Evolutionary conservation across 2,113 vertebrate genomes (phyloP).

Genomic region (Leucoraja erinaceus): DNA sequence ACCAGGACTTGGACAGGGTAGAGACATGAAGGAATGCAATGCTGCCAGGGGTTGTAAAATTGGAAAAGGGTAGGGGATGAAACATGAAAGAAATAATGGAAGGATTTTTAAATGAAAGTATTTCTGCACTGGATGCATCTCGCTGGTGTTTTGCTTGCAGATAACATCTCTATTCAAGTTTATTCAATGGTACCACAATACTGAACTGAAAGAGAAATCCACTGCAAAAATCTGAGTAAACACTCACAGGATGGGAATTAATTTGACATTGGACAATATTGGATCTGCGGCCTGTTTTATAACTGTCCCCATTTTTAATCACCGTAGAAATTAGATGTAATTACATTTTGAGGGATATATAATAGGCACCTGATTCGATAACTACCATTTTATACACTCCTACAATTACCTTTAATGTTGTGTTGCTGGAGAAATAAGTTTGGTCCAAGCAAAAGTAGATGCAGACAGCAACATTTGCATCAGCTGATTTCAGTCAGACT

Average conservation of each 20-base stretch:
- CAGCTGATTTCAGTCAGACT: no score
- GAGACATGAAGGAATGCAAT: not conserved
- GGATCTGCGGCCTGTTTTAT: not conserved
- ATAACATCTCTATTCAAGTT: no score
- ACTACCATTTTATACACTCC: not conserved
- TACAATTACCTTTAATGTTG: not conserved
- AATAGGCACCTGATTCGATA: not conserved
- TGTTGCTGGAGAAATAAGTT: no score
- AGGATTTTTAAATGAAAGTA: not conserved
- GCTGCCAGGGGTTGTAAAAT: not conserved
- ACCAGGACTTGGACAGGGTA: not conserved
- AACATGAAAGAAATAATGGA: not conserved
- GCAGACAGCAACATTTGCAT: no score
- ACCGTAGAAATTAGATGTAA: no score
- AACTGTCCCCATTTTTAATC: not conserved
- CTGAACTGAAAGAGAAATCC: not conserved
- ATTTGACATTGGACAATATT: not conserved
- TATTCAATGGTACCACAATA: not conserved
- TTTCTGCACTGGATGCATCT: not conserved
- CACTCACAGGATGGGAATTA: no score
- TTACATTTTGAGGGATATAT: not conserved
- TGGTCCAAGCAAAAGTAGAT: no score
- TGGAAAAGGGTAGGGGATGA: not conserved
- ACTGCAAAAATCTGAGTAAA: not conserved
- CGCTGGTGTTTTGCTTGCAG: no score